Evolutionary conservation across 2,888 invertebrate species (phyloP), one percentile per base, ranked within the genome.

Genomic region (Pharmacophagus antenor): DNA sequence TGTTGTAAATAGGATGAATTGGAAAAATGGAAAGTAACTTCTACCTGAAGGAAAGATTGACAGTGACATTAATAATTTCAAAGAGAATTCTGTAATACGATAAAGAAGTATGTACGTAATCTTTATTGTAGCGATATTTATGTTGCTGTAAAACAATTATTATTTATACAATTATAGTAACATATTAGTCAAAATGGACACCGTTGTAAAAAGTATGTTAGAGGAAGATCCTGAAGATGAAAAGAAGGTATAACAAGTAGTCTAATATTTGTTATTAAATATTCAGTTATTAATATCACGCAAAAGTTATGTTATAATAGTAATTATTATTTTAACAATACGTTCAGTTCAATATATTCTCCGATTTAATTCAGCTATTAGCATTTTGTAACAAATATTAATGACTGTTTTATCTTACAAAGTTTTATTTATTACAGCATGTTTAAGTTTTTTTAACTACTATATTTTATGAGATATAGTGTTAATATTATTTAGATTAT

Each of bases 151-250:
- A n/a, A 7, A 7, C 2, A 44, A 10, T 2, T 18, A 18, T 20
- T 44, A 18, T 7, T 44, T 20, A 22, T 15, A 15, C 12, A 17
- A 25, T 25, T 49, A 49, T n/a, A 25, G 3, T 25, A n/a, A 48
- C 8, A 4, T 22, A 15, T 5, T 8, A 50, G 23, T 8, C n/a
- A 52, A 65, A 49, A 88, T 88, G 88, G 88, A 89, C 68, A 87
- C 88, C 1, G 88, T 90, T 22, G 90, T 88, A 1, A 86, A 88
- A 72, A 76, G 75, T 74, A 76, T 90, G 77, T 63, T 90, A 55
- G 88, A 89, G 31, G 88, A 87, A 51, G 88, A 88, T 49, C 65
- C 70, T 20, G 83, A 77, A 31, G 75, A 76, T 51, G 74, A 77
- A 53, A 74, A 75, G 62, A 71, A 73, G 68, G 77, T 77, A 31